phyloP scores from a whole-genome alignment of 92 coral and sea anemone genomes.

The Siderastrea siderea region DNA sequence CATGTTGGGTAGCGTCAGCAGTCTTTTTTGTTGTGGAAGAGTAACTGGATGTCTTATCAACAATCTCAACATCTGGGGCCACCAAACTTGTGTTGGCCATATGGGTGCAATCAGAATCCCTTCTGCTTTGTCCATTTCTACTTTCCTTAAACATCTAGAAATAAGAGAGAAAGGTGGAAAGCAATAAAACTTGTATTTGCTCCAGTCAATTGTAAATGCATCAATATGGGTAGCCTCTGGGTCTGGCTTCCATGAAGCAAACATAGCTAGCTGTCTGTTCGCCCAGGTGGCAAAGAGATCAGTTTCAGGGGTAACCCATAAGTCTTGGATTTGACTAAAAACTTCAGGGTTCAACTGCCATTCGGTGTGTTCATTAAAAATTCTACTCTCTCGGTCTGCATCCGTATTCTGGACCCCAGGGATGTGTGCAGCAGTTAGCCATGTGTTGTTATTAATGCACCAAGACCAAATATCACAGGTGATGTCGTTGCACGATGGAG shows the following conservation, averaged over 20 bases:
- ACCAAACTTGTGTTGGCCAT: slow-evolving; percentile 60
- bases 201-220: slow-evolving; percentile 10
- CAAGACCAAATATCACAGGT: slow-evolving; percentile 39
- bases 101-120: slow-evolving; percentile 47
- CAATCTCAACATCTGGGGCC: slow-evolving; percentile 46
- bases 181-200: neutral
- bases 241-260: too few relatives aligned
- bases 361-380: neutral
- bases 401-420: slow-evolving; percentile 28
- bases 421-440: slow-evolving; percentile 40
- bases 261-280: neutral
- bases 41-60: slow-evolving; percentile 11
- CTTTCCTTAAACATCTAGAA: slow-evolving; percentile 31
- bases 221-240: slow-evolving; percentile 1
- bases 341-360: neutral
- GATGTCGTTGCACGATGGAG: slow-evolving; percentile 1
- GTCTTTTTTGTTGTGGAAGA: slow-evolving; percentile 20
- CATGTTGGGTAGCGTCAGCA: slow-evolving; percentile 5
- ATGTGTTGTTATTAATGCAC: slow-evolving; percentile 28
- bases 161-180: slow-evolving; percentile 7
- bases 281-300: slow-evolving; percentile 12
- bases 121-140: slow-evolving; percentile 21
- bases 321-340: slow-evolving; percentile 4
- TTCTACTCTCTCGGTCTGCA: neutral
- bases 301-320: slow-evolving; percentile 2